Evolutionary conservation across 2,888 invertebrate genomes (phyloP).

Genomic region (Chloroclysta siterata): DNA sequence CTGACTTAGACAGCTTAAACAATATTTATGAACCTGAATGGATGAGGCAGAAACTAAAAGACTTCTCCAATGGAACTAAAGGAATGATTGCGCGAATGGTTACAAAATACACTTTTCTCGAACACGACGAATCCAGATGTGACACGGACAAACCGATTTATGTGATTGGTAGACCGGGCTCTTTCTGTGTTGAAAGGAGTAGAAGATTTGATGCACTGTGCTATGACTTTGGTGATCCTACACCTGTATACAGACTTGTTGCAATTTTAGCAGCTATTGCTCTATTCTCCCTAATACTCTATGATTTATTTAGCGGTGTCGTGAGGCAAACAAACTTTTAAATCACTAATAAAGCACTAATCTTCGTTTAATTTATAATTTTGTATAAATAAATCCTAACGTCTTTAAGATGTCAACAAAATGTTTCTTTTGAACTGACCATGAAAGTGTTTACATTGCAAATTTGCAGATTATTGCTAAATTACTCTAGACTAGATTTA

Average conservation of each 20-base stretch:
- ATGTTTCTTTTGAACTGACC: slow-evolving; percentile 4
- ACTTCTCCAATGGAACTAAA: slow-evolving; percentile 58
- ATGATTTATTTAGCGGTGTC: slow-evolving; percentile 76
- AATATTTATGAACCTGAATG: slow-evolving; percentile 57
- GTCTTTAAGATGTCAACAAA: neutral
- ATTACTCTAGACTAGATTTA: slow-evolving; percentile 14
- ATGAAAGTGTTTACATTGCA: slow-evolving; percentile 1
- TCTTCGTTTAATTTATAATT: neutral
- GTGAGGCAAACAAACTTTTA: slow-evolving; percentile 68
- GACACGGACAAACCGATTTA: slow-evolving; percentile 67
- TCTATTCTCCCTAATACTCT: slow-evolving; percentile 72
- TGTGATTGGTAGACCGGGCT: slow-evolving; percentile 60
- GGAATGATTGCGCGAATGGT: slow-evolving; percentile 64
- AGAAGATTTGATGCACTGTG: slow-evolving; percentile 64
- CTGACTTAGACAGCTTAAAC: slow-evolving; percentile 59
- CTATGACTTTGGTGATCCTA: slow-evolving; percentile 69
- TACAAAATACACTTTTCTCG: slow-evolving; percentile 64
- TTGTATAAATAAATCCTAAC: neutral
- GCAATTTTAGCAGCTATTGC: slow-evolving; percentile 72
- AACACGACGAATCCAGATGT: slow-evolving; percentile 60
- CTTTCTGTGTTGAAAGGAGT: slow-evolving; percentile 63
- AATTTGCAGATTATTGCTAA: neutral
- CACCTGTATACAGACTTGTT: slow-evolving; percentile 68
- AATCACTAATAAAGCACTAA: slow-evolving; percentile 11
- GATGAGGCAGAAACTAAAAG: slow-evolving; percentile 48